These are phyloP conservation scores for Leptinotarsa defecta DNA, from an alignment of 1,140 invertebrate species.

Conservation along the genomic window DNA sequence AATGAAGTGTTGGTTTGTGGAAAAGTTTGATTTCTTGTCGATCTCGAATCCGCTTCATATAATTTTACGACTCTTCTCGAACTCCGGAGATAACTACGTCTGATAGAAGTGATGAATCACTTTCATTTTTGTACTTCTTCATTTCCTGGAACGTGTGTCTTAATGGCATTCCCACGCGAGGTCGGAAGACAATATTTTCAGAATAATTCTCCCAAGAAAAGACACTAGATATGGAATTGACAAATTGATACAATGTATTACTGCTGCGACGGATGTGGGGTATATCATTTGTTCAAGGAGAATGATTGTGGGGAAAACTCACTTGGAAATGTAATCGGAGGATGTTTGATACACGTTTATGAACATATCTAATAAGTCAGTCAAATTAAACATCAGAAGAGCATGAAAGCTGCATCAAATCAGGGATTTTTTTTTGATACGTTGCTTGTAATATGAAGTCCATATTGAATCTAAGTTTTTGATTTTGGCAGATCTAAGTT, in stretches of 20 bases:
- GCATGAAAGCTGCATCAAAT: too few species aligned
- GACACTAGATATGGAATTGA: constrained; percentile 6
- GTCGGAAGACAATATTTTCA: constrained; percentile 18
- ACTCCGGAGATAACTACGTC: constrained; percentile 11
- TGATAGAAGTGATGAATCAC: constrained; percentile 23
- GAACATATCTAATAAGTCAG: too few species aligned
- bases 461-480: too few species aligned
- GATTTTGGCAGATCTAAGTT: too few species aligned
- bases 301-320: too few species aligned
- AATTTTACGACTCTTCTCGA: constrained; percentile 18
- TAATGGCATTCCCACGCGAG: constrained; percentile 9
- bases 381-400: too few species aligned
- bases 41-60: constrained; percentile 15
- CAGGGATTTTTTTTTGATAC: too few species aligned
- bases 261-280: too few species aligned
- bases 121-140: constrained; percentile 22
- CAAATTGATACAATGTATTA: constrained; percentile 22
- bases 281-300: too few species aligned
- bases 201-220: constrained; percentile 9
- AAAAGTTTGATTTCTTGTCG: constrained; percentile 18
- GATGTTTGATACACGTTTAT: too few species aligned
- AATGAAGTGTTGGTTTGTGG: constrained; percentile 3
- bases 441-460: too few species aligned
- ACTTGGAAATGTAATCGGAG: too few species aligned
- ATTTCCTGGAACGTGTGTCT: constrained; percentile 3